Evolutionary conservation across 2,888 invertebrate genomes (phyloP).

Genomic region (Stenotaenia linearis): DNA sequence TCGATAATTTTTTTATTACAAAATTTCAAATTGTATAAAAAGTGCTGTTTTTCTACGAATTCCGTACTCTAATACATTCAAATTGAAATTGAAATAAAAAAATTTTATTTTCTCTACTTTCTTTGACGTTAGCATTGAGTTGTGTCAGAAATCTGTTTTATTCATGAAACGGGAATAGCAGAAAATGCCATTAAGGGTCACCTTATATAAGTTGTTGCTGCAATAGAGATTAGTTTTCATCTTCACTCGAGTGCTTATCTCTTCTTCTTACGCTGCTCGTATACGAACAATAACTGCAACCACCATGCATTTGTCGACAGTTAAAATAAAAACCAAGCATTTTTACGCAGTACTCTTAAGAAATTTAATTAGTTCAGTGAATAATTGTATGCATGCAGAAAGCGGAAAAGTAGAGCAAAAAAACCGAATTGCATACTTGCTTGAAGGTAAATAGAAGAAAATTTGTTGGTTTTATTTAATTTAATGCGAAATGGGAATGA

Average conservation of each 20-base stretch:
- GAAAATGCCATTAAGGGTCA: background rate
- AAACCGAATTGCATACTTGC: background rate
- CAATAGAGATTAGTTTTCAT: background rate
- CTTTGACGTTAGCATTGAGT: background rate
- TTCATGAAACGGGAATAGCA: background rate
- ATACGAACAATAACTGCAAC: background rate
- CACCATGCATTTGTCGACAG: background rate
- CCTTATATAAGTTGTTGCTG: background rate
- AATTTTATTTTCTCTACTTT: background rate
- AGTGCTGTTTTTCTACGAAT: no score
- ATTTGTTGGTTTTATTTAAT: background rate
- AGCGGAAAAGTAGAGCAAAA: background rate
- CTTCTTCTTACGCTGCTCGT: background rate
- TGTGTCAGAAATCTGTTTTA: background rate
- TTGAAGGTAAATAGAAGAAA: background rate
- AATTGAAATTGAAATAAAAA: background rate
- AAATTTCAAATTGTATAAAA: background rate
- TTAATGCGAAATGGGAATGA: background rate
- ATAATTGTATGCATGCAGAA: background rate
- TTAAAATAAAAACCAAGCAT: background rate
- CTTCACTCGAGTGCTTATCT: background rate
- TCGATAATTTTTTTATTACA: no score
- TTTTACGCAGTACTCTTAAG: background rate
- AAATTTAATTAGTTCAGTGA: background rate
- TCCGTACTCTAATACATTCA: background rate